Evolutionary conservation across 2,888 invertebrate species (phyloP).

Genomic region (Clunio marinus): DNA sequence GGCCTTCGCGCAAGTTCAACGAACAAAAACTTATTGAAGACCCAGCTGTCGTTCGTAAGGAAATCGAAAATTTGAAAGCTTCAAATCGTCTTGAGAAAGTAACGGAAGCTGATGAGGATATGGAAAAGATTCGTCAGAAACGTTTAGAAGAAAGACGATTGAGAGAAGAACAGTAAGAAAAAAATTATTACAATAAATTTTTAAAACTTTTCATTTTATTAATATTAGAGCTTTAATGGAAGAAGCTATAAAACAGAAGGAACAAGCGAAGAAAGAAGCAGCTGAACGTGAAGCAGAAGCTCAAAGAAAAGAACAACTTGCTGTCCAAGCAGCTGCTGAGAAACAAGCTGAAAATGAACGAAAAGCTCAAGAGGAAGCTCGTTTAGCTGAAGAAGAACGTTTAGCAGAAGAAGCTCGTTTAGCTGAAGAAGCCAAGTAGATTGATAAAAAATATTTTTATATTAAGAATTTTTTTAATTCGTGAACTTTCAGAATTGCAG

Average conservation of each 20-base stretch:
- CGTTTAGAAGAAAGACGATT: slow-evolving; percentile 54
- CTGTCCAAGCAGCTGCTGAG: slow-evolving; percentile 53
- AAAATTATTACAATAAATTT: slow-evolving; percentile 26
- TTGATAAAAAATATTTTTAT: slow-evolving; percentile 44
- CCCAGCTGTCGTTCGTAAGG: slow-evolving; percentile 54
- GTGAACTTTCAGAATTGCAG: neutral
- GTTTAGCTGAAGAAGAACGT: slow-evolving; percentile 42
- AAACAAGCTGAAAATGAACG: slow-evolving; percentile 45
- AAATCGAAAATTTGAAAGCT: slow-evolving; percentile 21
- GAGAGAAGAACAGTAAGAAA: slow-evolving; percentile 50
- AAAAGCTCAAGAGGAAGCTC: slow-evolving; percentile 42
- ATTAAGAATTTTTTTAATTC: neutral
- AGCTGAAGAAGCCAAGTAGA: slow-evolving; percentile 53
- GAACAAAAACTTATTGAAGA: slow-evolving; percentile 58
- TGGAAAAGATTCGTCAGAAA: slow-evolving; percentile 55
- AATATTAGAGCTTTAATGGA: slow-evolving; percentile 56
- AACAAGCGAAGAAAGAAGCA: slow-evolving; percentile 54
- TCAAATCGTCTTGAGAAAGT: slow-evolving; percentile 16
- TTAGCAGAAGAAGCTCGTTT: slow-evolving; percentile 48
- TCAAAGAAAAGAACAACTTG: slow-evolving; percentile 51
- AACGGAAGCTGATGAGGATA: slow-evolving; percentile 42
- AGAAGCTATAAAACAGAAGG: slow-evolving; percentile 56
- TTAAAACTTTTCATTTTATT: no score
- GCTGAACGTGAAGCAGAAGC: slow-evolving; percentile 55
- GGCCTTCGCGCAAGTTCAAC: slow-evolving; percentile 67